Evolutionary conservation across 2,113 vertebrate genomes (phyloP), one percentile per base, ranked within the genome.

Genomic region (Circaetus gallicus): DNA sequence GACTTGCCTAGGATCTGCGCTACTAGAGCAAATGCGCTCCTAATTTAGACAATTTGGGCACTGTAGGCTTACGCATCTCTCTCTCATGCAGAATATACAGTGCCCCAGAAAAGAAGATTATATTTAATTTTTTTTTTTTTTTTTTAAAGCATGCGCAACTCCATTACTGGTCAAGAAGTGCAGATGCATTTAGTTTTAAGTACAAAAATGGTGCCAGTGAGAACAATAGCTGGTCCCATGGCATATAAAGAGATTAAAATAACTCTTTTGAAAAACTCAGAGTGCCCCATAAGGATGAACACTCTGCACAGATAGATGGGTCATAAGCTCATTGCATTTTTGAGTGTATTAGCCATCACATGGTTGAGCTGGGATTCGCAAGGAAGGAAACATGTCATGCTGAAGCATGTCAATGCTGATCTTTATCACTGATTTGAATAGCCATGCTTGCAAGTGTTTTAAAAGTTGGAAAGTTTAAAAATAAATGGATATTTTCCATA

Each of bases 201-300:
- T 82, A 85, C 78, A 90, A 69, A 96, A 95, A 82, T 70, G 86
- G 91, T 96, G 86, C 91, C 89, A 95, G n/a, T 5, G 4, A 77
- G 95, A 95, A 91, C 96, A 97, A 95, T 96, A 95, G 94, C 78
- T 94, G 66, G 81, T 82, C 89, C 91, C 95, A 89, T 96, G 95
- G 89, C 89, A 97, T 93, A 86, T 94, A 87, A 95, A 91, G 93
- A 85, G 96, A 95, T 97, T 96, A 95, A 94, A 97, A 97, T 97
- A 97, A 93, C 90, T 95, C 83, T 93, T 59, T 91, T 90, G 26
- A 77, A 88, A 73, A 66, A 61, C 38, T 80, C 79, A 16, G 52
- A 80, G 69, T 94, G 63, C 82, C 85, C 85, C 86, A 84, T 96
- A 92, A 95, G 93, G 94, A 84, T 92, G 86, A 96, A 94, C 84